These are phyloP conservation scores for Drosophila nigricruria DNA, from an alignment of 2,888 invertebrate species.

Conservation along the genomic window DNA sequence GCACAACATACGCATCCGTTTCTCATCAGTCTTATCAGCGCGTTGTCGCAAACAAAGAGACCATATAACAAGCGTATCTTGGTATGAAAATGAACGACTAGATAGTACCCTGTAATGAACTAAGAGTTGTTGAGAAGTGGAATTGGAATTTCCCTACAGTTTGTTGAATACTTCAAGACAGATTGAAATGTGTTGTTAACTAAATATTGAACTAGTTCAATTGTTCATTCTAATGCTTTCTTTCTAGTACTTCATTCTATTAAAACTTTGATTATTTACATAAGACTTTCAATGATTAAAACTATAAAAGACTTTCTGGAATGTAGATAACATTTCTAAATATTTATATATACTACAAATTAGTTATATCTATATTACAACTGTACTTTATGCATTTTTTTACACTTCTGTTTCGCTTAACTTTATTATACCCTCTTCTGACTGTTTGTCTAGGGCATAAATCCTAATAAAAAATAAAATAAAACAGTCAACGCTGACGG, in stretches of 20 bases:
- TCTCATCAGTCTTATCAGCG: constrained; percentile 56
- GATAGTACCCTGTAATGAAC: not conserved
- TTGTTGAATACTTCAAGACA: not conserved
- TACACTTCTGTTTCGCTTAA: not conserved
- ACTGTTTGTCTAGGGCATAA: constrained; percentile 26
- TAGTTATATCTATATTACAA: not conserved
- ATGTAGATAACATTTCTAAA: not conserved
- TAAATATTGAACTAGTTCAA: too few relatives aligned
- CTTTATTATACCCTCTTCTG: not conserved
- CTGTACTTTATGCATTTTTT: not conserved
- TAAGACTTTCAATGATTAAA: too few relatives aligned
- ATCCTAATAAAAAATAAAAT: constrained; percentile 42
- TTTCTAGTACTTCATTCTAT: not conserved
- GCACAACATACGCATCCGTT: constrained; percentile 45
- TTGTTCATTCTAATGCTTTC: too few relatives aligned
- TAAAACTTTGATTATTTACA: too few relatives aligned
- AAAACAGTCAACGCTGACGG: constrained; percentile 37
- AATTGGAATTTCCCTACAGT: not conserved
- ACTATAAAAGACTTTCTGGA: too few relatives aligned
- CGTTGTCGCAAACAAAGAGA: constrained; percentile 27
- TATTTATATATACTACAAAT: not conserved
- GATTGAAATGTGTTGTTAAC: too few relatives aligned
- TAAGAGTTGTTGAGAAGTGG: too few relatives aligned
- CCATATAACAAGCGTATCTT: constrained; percentile 23
- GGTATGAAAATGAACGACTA: not conserved